Evolutionary conservation across 2,797 vertebrate genomes (phyloP).

Genomic region (Brotogeris chrysoptera): DNA sequence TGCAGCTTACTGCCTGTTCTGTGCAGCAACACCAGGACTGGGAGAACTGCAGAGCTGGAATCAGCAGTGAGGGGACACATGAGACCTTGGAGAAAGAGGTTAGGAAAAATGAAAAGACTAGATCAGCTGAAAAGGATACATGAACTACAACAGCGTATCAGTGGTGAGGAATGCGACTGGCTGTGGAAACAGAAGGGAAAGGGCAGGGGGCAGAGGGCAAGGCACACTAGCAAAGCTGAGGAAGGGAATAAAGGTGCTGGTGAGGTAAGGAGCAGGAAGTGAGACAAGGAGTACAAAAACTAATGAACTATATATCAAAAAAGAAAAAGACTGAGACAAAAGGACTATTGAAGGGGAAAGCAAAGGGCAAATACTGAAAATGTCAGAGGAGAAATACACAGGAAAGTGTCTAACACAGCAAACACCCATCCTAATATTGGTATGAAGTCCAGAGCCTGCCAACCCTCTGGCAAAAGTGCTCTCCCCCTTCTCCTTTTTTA

Average conservation of each 20-base stretch:
- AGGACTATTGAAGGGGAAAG: neutral
- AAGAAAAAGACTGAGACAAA: neutral
- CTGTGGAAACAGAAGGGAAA: neutral
- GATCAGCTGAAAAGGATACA: neutral
- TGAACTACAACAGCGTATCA: accelerated
- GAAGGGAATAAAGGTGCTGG: accelerated
- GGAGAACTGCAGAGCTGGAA: neutral
- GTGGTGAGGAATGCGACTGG: neutral
- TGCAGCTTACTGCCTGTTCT: neutral
- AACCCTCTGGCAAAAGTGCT: neutral
- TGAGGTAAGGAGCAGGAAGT: neutral
- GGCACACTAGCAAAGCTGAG: neutral
- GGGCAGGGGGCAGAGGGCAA: accelerated
- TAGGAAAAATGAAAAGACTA: neutral
- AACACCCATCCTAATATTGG: neutral
- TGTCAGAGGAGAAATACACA: accelerated
- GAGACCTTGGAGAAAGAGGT: neutral
- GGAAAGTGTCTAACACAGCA: neutral
- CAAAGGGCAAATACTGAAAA: neutral
- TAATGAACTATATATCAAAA: neutral
- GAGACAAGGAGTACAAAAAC: neutral
- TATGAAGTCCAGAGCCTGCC: neutral
- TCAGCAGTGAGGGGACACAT: neutral
- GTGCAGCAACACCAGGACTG: neutral
- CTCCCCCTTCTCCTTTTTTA: neutral